These are phyloP conservation scores for Phyllostomus discolor DNA, from an alignment of 2,113 vertebrate species.

Conservation along the genomic window DNA sequence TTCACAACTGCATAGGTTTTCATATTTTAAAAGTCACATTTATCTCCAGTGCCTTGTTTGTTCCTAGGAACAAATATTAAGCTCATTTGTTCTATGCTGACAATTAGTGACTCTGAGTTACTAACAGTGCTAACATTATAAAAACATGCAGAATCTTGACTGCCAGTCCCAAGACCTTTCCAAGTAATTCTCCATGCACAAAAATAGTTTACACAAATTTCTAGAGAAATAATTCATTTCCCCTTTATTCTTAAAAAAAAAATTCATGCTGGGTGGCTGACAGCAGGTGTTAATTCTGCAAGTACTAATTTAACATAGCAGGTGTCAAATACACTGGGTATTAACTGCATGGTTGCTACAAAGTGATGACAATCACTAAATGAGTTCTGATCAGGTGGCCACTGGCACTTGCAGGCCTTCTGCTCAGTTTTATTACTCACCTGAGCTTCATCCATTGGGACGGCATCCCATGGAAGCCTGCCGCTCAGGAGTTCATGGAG, in stretches of 20 bases:
- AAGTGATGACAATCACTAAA: conserved; percentile 68
- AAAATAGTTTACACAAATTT: conserved; percentile 62
- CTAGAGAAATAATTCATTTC: conserved; percentile 64
- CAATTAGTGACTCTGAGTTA: not conserved
- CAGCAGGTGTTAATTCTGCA: conserved; percentile 72
- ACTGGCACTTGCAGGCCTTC: conserved; percentile 21
- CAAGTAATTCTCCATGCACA: conserved; percentile 46
- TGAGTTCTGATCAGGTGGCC: conserved; percentile 62
- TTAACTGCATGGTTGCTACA: conserved; percentile 63
- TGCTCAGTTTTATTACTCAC: conserved; percentile 47
- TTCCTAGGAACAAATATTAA: not conserved
- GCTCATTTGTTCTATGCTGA: not conserved
- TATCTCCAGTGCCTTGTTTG: not conserved
- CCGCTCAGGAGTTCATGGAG: not conserved
- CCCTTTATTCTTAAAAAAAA: conserved; percentile 54
- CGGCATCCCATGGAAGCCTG: not conserved
- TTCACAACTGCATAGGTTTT: conserved; percentile 22
- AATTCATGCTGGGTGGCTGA: conserved; percentile 56
- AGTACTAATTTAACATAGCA: conserved; percentile 74
- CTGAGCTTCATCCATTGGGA: not conserved
- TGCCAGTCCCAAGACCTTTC: conserved; percentile 37
- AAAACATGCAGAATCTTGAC: conserved; percentile 9
- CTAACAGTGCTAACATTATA: not conserved
- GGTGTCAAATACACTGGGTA: conserved; percentile 72
- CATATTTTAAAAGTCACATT: not conserved